These are phyloP conservation scores for Melanostigma gelatinosum DNA, from an alignment of 2,113 vertebrate genomes.

Conservation along the genomic window DNA sequence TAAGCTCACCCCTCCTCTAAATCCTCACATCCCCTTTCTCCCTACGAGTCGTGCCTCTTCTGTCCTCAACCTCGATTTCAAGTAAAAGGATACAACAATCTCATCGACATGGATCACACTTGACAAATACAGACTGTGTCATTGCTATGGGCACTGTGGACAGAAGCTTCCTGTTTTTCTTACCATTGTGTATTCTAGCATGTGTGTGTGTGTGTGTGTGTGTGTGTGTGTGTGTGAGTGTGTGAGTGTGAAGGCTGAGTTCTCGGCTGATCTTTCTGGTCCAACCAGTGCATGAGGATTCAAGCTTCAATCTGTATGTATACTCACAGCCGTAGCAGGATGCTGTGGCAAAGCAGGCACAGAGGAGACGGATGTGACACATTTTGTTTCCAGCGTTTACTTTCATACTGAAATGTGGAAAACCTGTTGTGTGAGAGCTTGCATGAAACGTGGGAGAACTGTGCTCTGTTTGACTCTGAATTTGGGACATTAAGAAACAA, in stretches of 20 bases:
- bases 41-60: constrained; percentile 33
- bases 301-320: constrained; percentile 11
- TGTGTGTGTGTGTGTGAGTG: constrained; percentile 10
- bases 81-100: constrained; percentile 19
- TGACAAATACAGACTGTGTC: constrained; percentile 34
- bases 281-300: constrained; percentile 27
- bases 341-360: not conserved
- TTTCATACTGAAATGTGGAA: not conserved
- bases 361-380: constrained; percentile 23
- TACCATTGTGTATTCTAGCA: constrained; percentile 22
- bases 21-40: constrained; percentile 29
- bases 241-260: constrained; percentile 16
- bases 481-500: constrained; percentile 18
- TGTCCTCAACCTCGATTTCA: constrained; percentile 41
- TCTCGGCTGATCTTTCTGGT: constrained; percentile 58
- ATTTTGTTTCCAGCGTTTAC: constrained; percentile 4
- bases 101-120: constrained; percentile 24
- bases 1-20: constrained; percentile 62
- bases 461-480: constrained; percentile 30
- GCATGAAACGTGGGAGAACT: constrained; percentile 29
- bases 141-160: constrained; percentile 19
- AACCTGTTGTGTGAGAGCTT: constrained; percentile 38
- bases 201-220: constrained; percentile 9
- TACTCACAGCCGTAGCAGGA: constrained; percentile 26
- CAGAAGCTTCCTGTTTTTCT: constrained; percentile 40